phyloP scores from a whole-genome alignment of 2,888 invertebrate genomes.

The Zaprionus bogoriensis region DNA sequence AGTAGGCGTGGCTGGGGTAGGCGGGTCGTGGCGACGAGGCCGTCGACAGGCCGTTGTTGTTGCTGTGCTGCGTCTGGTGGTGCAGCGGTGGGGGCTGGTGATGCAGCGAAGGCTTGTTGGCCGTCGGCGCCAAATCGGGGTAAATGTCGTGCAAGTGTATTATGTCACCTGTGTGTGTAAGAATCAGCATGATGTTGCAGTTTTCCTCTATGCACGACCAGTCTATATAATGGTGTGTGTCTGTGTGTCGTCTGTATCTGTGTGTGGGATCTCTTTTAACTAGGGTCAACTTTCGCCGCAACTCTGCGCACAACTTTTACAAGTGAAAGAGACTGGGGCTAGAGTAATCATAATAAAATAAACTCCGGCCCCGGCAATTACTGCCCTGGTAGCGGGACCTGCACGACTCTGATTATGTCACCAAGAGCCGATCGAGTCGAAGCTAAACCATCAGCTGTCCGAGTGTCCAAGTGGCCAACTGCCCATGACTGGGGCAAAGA shows the following conservation, averaged over 20 bases:
- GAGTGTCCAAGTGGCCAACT: constrained; percentile 19
- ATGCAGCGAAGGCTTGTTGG: constrained; percentile 62
- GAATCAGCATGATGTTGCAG: constrained; percentile 59
- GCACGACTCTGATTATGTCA: constrained; percentile 55
- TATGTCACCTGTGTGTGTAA: constrained; percentile 82
- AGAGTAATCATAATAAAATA: constrained; percentile 51
- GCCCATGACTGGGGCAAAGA: constrained; percentile 46
- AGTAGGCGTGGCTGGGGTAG: constrained; percentile 59
- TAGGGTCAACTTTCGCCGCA: constrained; percentile 50
- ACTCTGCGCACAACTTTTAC: constrained; percentile 14
- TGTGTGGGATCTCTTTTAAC: constrained; percentile 6
- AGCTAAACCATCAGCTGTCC: constrained; percentile 35
- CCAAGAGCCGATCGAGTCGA: constrained; percentile 48
- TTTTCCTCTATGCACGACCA: constrained; percentile 36
- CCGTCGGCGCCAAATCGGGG: constrained; percentile 78
- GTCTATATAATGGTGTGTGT: not conserved
- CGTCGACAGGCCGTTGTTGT: constrained; percentile 52
- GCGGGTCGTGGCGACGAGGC: constrained; percentile 43
- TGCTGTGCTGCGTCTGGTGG: constrained; percentile 29
- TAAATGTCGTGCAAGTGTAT: constrained; percentile 83
- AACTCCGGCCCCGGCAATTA: constrained; percentile 26
- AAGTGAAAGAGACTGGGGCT: constrained; percentile 28
- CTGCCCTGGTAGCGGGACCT: constrained; percentile 30
- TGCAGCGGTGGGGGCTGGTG: constrained; percentile 47
- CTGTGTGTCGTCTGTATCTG: not conserved